Evolutionary conservation across 1,140 invertebrate genomes (phyloP), one percentile per base, ranked within the genome.

Genomic region (Hyles euphorbiae): DNA sequence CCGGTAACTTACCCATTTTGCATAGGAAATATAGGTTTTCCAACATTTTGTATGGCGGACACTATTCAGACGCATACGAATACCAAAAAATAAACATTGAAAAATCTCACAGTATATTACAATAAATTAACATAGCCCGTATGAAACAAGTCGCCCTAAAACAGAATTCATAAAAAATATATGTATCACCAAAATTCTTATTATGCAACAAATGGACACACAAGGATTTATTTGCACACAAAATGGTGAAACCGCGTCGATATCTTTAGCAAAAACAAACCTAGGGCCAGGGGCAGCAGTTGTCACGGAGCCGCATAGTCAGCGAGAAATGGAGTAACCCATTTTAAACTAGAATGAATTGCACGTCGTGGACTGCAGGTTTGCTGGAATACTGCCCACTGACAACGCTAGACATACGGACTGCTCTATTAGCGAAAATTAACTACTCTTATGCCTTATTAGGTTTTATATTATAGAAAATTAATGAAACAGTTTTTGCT

Each of bases 261-360:
- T 65, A 67, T 74, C 68, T 68, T 68, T 44, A 60, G 54, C 58
- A 74, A 74, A 70, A 74, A 74, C 66, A 68, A 68, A 59, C 68
- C 51, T 5, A 40, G 58, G 56, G 59, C 46, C n/a, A 59, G 60
- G 60, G 65, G 70, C 61, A 63, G 74, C 74, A 69, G 72, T 74
- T 76, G 77, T 78, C 76, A 78, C 72, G 65, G 69, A 78, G 71
- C 58, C 67, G 76, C 77, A 67, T 70, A 76, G 74, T 81, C 78
- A 83, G 78, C 77, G 77, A 70, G 70, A 81, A 83, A 83, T 78
- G 72, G 78, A 79, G 75, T 80, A 81, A 83, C 81, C 81, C 77
- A 83, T 83, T 83, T 83, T 81, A 83, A 83, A 79, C 75, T 81
- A 78, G 78, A 81, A 81, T 83, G 74, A 81, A 81, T 83, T 83